These are phyloP conservation scores for Mellilla xanthometata DNA, from an alignment of 2,888 invertebrate species.

Conservation along the genomic window DNA sequence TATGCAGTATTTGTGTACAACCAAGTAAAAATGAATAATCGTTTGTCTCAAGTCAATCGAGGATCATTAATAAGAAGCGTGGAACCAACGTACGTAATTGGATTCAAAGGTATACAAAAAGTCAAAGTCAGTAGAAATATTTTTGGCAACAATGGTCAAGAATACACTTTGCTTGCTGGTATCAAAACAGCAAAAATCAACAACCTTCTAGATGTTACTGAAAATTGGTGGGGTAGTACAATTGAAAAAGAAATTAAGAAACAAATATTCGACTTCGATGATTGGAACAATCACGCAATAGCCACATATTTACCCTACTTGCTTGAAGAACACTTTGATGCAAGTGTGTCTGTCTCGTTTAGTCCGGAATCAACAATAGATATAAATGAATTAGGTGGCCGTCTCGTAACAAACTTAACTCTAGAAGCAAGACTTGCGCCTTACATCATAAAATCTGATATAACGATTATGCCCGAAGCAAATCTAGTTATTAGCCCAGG, in stretches of 20 bases:
- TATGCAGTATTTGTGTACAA: conserved; percentile 91
- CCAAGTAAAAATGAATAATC: conserved; percentile 87
- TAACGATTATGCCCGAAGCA: conserved; percentile 98
- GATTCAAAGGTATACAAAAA: conserved; percentile 97
- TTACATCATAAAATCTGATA: conserved; percentile 92
- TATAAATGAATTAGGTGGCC: conserved; percentile 88
- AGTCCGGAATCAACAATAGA: conserved; percentile 81
- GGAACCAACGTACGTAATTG: conserved; percentile 92
- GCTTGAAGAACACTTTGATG: conserved; percentile 88
- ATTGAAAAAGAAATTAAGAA: conserved; percentile 88
- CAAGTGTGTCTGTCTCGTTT: conserved; percentile 88
- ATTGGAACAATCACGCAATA: conserved; percentile 99
- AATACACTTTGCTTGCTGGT: conserved; percentile 96
- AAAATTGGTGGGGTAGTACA: conserved; percentile 98
- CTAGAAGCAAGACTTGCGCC: conserved; percentile 86
- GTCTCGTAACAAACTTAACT: conserved; percentile 86
- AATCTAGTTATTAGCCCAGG: conserved; percentile 94
- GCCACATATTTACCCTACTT: conserved; percentile 95
- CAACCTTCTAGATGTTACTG: conserved; percentile 92
- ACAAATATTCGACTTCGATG: conserved; percentile 98
- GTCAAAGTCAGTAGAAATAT: conserved; percentile 95
- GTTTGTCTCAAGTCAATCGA: conserved; percentile 58
- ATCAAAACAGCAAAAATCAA: conserved; percentile 93
- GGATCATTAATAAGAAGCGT: conserved; percentile 58
- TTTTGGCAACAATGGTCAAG: conserved; percentile 90